phyloP scores from a whole-genome alignment of 2,797 vertebrate genomes.

The Peromyscus attwateri region DNA sequence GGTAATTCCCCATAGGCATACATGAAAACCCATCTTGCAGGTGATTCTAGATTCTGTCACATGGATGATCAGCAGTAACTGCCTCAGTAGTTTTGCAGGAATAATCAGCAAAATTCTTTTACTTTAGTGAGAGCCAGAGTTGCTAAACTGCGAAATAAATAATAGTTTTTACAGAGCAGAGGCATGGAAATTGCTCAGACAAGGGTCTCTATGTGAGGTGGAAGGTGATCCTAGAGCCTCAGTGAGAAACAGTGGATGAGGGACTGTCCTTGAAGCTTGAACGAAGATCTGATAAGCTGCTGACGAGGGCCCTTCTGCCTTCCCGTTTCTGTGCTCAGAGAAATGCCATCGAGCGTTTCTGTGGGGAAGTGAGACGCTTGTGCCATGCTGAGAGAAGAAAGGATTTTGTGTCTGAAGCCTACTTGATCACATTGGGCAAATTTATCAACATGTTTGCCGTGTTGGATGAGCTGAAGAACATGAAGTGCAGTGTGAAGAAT shows the following conservation, averaged over 20 bases:
- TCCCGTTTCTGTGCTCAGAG: constrained; percentile 88
- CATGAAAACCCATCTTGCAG: neutral
- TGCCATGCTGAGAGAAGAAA: constrained; percentile 97
- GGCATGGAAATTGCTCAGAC: neutral
- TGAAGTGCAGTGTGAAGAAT: constrained; percentile 99
- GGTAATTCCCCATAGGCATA: neutral
- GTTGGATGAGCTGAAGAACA: constrained; percentile 98
- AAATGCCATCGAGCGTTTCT: constrained; percentile 97
- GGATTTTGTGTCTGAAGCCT: constrained; percentile 99
- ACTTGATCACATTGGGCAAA: constrained; percentile 97
- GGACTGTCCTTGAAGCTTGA: neutral
- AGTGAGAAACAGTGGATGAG: neutral
- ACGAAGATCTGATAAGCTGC: fast-evolving
- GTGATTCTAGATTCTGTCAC: neutral
- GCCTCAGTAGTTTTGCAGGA: neutral
- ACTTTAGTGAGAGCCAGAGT: neutral
- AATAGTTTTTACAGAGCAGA: neutral
- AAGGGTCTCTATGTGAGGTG: neutral
- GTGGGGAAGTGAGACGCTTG: constrained; percentile 96
- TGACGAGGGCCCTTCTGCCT: neutral
- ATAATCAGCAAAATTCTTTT: neutral
- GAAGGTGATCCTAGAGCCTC: neutral
- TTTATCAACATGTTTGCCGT: constrained; percentile 99
- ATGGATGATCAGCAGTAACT: neutral
- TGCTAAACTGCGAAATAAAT: neutral